phyloP scores from a whole-genome alignment of 2,888 invertebrate genomes.

The Cheilosia impressa region DNA sequence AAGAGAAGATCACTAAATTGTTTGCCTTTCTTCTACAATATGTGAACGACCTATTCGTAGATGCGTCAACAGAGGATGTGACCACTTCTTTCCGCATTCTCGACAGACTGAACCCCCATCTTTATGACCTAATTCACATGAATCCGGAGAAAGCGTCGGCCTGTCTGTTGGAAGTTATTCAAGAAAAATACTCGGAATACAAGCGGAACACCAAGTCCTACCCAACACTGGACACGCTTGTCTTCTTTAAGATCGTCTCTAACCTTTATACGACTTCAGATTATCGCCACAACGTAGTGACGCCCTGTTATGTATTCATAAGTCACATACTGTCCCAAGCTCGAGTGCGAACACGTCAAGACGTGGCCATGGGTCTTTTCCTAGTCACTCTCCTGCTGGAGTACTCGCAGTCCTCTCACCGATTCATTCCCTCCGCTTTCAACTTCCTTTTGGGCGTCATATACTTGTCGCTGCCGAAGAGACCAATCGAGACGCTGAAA shows the following conservation, averaged over 20 bases:
- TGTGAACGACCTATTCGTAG: constrained; percentile 87
- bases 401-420: constrained; percentile 91
- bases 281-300: constrained; percentile 94
- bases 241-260: constrained; percentile 92
- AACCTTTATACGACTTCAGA: constrained; percentile 95
- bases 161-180: constrained; percentile 88
- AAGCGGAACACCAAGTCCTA: constrained; percentile 86
- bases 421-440: constrained; percentile 91
- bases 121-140: constrained; percentile 89
- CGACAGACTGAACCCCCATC: constrained; percentile 85
- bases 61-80: constrained; percentile 82
- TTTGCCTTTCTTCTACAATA: constrained; percentile 92
- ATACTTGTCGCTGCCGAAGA: constrained; percentile 88
- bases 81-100: constrained; percentile 86
- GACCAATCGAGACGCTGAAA: constrained; percentile 86
- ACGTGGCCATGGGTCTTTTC: constrained; percentile 91
- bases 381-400: constrained; percentile 90
- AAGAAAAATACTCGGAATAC: constrained; percentile 89
- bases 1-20: constrained; percentile 89
- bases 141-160: constrained; percentile 88
- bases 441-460: constrained; percentile 92
- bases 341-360: constrained; percentile 86
- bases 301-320: constrained; percentile 93
- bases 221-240: constrained; percentile 88
- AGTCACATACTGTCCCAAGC: constrained; percentile 89